phyloP scores from a whole-genome alignment of 2,797 vertebrate genomes.

The Monodelphis domestica region DNA sequence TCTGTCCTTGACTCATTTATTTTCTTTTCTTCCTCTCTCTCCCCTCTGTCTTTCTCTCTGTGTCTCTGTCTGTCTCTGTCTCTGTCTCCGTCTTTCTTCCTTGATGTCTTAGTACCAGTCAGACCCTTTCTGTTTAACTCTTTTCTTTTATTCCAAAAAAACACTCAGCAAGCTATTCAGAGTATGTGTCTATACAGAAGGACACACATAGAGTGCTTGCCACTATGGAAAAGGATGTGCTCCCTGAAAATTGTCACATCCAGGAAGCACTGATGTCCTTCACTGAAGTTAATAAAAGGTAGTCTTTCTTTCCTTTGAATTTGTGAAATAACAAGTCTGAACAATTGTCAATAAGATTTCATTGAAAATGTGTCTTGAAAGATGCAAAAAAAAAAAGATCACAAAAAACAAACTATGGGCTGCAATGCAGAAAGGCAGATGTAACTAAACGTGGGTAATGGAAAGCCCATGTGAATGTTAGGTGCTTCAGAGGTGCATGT shows the following conservation, averaged over 20 bases:
- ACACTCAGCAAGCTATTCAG: conserved; percentile 86
- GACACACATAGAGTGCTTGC: conserved; percentile 79
- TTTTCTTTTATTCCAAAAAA: conserved; percentile 85
- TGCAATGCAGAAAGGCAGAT: conserved; percentile 66
- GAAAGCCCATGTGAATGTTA: conserved; percentile 63
- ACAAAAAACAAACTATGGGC: conserved; percentile 72
- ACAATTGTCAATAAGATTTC: conserved; percentile 75
- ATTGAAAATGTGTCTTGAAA: conserved; percentile 75
- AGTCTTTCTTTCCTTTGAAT: conserved; percentile 82
- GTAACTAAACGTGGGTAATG: conserved; percentile 60
- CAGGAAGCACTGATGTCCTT: conserved; percentile 79
- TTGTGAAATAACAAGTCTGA: conserved; percentile 81
- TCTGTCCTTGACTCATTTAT: conserved; percentile 87
- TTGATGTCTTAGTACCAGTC: conserved; percentile 84
- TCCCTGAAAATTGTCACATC: conserved; percentile 76
- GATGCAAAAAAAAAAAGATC: conserved; percentile 78
- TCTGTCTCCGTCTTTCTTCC: conserved; percentile 82
- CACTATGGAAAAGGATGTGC: conserved; percentile 73
- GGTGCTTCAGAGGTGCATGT: conserved; percentile 57
- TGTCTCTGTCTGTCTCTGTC: conserved; percentile 76
- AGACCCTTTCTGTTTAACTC: conserved; percentile 83
- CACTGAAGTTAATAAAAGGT: conserved; percentile 82
- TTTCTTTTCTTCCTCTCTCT: conserved; percentile 81
- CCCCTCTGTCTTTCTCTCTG: conserved; percentile 79
- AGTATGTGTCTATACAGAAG: conserved; percentile 76